Conservation (phyloP, 2,888 invertebrate genomes). For the Tetramorium bicarinatum region DNA sequence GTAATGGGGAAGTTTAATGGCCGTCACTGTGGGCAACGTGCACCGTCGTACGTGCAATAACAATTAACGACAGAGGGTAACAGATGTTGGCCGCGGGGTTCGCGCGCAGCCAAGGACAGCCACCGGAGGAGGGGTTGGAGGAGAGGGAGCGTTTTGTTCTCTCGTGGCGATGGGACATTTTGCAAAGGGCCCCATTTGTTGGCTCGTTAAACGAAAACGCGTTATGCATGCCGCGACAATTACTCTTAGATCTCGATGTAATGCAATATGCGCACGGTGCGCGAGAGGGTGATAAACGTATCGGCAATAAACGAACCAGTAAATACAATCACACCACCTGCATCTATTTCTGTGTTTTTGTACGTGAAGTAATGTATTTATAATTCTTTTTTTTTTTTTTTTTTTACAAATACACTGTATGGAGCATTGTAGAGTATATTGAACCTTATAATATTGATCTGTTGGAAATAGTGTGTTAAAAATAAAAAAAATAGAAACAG, state of each 20-base stretch:
- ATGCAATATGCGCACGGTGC: conserved; percentile 9
- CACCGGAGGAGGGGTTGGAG: not conserved
- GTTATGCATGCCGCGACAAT: conserved; percentile 33
- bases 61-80: conserved; percentile 67
- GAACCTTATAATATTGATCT: not conserved
- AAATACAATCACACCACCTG: not conserved
- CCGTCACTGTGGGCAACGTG: conserved; percentile 49
- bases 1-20: conserved; percentile 61
- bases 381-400: not conserved
- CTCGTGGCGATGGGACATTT: conserved; percentile 49
- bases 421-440: not conserved
- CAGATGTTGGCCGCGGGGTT: conserved; percentile 58
- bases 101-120: conserved; percentile 13
- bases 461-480: not conserved
- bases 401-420: not conserved
- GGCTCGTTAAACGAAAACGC: conserved; percentile 61
- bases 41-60: conserved; percentile 60
- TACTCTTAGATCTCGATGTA: conserved; percentile 13
- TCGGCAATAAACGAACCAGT: not conserved
- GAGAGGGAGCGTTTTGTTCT: conserved; percentile 56
- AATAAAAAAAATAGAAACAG: not conserved
- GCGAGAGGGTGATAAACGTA: conserved; percentile 2
- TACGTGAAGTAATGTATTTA: not conserved
- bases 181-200: conserved; percentile 56
- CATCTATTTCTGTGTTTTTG: not conserved